Evolutionary conservation across 2,888 invertebrate species (phyloP), one percentile per base, ranked within the genome.

Genomic region (Athripsodes cinereus): DNA sequence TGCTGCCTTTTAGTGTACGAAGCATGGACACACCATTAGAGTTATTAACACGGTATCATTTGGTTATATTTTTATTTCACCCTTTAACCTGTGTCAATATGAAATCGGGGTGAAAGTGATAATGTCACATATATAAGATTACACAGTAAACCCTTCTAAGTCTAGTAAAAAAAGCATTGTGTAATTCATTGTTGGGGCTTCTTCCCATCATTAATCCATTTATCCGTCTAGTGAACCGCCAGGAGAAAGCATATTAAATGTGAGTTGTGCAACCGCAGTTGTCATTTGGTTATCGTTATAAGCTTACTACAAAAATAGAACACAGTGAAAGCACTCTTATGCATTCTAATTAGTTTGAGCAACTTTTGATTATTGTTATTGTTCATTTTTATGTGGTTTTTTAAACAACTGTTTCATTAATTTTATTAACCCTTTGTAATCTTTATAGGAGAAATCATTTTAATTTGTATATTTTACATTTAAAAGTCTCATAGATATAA

Each of bases 141-240:
- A 47, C 40, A 40, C 47, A 46, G 26, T 18, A 20, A 22, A 16
- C 34, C 59, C 26, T 18, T 46, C 40, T 20, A 6, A 44, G 18
- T 44, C 3, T 8, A 26, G 26, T 10, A 26, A 6, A n/a, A n/a
- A 26, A 26, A 6, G 26, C 26, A 26, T 26, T 26, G 6, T 47
- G 47, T 20, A 47, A 19, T 40, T 40, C 40, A 40, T 40, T 40
- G 13, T 16, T 13, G 40, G 26, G 56, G 55, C 55, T 53, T 63
- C 50, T 11, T 57, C n/a, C n/a, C n/a, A n/a, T n/a, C 13, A 55
- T 63, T 55, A 64, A 63, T 59, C 53, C 57, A 59, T 35, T 57
- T 58, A 58, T 22, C 22, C n/a, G 47, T 26, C 22, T n/a, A 40
- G 16, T 40, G 40, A 3, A 40, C 5, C 13, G 13, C 13, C 2